These are phyloP conservation scores for Tor tambroides DNA, from an alignment of 2,113 vertebrate genomes.

Conservation along the genomic window DNA sequence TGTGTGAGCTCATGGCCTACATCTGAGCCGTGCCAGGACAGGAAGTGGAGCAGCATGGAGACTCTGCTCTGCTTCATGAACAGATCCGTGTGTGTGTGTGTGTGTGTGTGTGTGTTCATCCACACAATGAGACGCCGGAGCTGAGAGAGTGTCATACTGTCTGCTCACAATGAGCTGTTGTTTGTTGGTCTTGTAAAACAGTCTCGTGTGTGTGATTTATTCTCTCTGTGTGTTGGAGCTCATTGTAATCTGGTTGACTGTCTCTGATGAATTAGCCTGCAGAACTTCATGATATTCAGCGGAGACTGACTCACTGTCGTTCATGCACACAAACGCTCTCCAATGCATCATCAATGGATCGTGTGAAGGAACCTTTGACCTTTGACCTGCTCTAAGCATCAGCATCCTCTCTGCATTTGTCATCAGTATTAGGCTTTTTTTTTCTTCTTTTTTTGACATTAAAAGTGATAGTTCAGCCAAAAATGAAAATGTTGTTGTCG, in stretches of 20 bases:
- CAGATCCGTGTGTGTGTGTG: not conserved
- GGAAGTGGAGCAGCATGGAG: conserved; percentile 40
- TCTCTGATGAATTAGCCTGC: not conserved
- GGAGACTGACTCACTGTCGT: not conserved
- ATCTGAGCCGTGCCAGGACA: conserved; percentile 21
- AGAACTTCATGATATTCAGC: not conserved
- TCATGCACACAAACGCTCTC: not conserved
- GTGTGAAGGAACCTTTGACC: not conserved
- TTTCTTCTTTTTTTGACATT: not conserved
- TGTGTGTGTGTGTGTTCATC: not conserved
- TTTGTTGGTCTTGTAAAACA: not conserved
- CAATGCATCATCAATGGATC: not conserved
- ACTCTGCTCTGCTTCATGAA: conserved; percentile 43
- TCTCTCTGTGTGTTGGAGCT: not conserved
- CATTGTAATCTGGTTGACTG: not conserved
- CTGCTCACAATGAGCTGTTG: conserved; percentile 18
- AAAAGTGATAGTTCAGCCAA: not conserved
- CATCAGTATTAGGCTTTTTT: not conserved
- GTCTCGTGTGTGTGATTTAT: not conserved
- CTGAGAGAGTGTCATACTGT: not conserved
- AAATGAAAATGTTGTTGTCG: not conserved
- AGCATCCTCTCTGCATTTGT: not conserved
- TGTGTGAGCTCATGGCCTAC: not conserved
- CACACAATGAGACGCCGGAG: not conserved
- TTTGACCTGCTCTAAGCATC: not conserved